phyloP scores from a whole-genome alignment of 1,140 invertebrate genomes.

The Tetragnatha versicolor region DNA sequence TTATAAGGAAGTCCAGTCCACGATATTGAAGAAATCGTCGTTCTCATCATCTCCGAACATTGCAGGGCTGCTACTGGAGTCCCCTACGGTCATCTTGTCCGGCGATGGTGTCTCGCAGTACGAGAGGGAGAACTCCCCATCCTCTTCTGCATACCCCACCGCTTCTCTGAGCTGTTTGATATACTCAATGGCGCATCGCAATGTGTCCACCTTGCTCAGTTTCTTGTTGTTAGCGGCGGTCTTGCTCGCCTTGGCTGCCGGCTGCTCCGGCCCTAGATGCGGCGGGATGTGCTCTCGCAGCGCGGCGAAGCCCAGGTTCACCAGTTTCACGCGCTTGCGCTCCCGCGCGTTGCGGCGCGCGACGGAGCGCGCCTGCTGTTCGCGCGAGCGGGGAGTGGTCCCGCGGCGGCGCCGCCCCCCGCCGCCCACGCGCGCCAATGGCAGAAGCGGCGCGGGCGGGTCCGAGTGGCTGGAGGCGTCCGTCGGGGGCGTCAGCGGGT shows the following conservation, averaged over 20 bases:
- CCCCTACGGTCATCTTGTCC: conserved; percentile 10
- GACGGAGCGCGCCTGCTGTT: conserved; percentile 60
- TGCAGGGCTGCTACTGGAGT: not conserved
- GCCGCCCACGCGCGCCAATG: conserved; percentile 41
- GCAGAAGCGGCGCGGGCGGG: too few relatives aligned
- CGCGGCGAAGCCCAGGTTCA: conserved; percentile 61
- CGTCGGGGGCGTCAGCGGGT: too few relatives aligned
- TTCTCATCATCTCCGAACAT: conserved; percentile 29
- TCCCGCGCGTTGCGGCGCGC: conserved; percentile 65
- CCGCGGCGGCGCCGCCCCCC: conserved; percentile 29
- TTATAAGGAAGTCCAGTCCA: conserved; percentile 44
- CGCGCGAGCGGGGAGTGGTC: conserved; percentile 30
- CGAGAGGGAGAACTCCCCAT: conserved; percentile 21
- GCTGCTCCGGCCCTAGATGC: conserved; percentile 60
- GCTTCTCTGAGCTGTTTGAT: conserved; percentile 80
- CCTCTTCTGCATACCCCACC: conserved; percentile 68
- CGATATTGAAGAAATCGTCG: conserved; percentile 46
- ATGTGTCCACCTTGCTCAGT: conserved; percentile 90
- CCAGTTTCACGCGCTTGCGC: conserved; percentile 64
- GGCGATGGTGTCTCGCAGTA: conserved; percentile 29
- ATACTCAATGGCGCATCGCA: conserved; percentile 91
- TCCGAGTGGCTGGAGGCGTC: too few relatives aligned
- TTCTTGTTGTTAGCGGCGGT: conserved; percentile 77
- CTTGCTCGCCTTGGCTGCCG: not conserved
- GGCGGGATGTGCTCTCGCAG: conserved; percentile 56